A percentile compares a stretch with the other conserved stretches of the same genome.
These are phyloP conservation scores for Arge pagana DNA, from an alignment of 2,888 invertebrate genomes.

Conservation along the genomic window DNA sequence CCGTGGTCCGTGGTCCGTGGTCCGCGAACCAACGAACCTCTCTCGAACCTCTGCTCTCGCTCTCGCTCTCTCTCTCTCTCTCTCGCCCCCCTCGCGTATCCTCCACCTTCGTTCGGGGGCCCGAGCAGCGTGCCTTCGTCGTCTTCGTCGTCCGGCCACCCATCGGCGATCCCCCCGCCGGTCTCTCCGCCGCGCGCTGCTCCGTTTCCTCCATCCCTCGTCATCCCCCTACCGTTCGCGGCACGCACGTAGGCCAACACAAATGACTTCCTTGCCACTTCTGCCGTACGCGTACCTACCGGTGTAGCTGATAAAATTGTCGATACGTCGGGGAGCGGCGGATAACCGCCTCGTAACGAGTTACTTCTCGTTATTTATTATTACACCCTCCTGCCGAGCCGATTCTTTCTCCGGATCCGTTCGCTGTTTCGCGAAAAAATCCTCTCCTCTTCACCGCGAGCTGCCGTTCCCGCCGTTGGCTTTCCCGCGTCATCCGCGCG, in stretches of 20 bases:
- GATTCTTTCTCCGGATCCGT: conserved; percentile 31
- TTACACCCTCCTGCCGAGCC: no score
- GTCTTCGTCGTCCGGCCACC: not conserved
- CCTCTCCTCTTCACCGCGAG: conserved; percentile 13
- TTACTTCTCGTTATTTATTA: no score
- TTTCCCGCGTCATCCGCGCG: conserved; percentile 21
- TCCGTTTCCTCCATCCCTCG: conserved; percentile 1
- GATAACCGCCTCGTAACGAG: no score
- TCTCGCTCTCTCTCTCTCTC: conserved; percentile 26
- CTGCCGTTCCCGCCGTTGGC: conserved; percentile 9
- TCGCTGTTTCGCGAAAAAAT: conserved; percentile 22
- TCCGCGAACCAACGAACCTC: not conserved
- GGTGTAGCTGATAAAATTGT: no score
- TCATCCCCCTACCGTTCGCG: no score
- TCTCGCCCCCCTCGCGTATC: conserved; percentile 13
- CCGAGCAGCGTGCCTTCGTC: not conserved
- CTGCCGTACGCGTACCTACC: no score
- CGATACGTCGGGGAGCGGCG: no score
- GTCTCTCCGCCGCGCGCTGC: conserved; percentile 20
- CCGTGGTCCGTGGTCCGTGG: no score
- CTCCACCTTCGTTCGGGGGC: conserved; percentile 3
- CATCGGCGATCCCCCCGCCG: conserved; percentile 6
- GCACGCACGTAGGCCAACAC: no score
- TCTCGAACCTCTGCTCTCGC: conserved; percentile 7
- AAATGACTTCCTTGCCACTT: no score